phyloP scores from a whole-genome alignment of 2,113 vertebrate genomes.

The Bubo scandiacus region DNA sequence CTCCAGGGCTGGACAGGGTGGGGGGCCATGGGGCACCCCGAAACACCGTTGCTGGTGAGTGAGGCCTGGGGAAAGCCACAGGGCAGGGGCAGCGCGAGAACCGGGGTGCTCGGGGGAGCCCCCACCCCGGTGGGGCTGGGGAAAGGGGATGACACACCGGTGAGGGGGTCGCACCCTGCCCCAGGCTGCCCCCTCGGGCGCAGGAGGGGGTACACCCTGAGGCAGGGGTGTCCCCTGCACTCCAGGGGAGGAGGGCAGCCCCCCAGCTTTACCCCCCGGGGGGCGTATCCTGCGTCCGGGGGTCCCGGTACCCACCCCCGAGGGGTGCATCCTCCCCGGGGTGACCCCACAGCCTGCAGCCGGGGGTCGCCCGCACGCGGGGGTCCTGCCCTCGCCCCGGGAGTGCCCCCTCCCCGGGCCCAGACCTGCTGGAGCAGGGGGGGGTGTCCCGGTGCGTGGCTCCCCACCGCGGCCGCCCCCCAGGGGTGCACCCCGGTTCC shows the following conservation, averaged over 20 bases:
- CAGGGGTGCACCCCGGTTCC: background rate
- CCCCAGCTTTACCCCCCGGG: background rate
- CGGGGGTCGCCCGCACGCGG: background rate
- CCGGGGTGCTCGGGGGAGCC: background rate
- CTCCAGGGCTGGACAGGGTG: background rate
- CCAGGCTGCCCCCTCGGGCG: background rate
- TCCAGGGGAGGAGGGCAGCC: background rate
- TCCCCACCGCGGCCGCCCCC: background rate
- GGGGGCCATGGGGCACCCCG: background rate
- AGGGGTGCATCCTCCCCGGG: background rate
- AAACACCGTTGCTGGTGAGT: rapidly evolving
- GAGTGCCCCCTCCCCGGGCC: too few species aligned
- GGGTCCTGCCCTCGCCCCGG: too few species aligned
- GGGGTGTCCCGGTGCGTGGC: background rate
- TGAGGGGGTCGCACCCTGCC: background rate
- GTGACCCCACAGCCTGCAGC: background rate
- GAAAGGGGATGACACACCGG: background rate
- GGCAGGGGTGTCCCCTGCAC: background rate
- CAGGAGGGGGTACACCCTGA: background rate
- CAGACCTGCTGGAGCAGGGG: background rate
- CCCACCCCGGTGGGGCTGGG: background rate
- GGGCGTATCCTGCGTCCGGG: background rate
- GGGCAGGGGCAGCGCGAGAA: background rate
- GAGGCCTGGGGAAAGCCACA: background rate
- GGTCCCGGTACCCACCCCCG: too few species aligned